phyloP scores from a whole-genome alignment of 2,888 invertebrate species.

The Ornithoptera priamus region DNA sequence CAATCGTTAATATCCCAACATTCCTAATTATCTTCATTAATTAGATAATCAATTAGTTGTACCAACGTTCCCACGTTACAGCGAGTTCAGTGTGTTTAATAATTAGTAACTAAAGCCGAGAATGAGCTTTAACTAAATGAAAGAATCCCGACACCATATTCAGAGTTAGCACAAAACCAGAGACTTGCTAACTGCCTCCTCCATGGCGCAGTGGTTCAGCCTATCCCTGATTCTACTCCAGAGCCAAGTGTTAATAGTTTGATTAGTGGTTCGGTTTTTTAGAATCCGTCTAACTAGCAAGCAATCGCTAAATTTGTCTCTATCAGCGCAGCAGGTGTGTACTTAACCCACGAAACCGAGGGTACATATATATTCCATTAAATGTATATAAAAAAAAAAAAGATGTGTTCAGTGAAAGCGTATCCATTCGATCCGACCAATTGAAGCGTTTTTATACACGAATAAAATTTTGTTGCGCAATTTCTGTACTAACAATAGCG shows the following conservation, averaged over 20 bases:
- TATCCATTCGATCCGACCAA: constrained; percentile 4
- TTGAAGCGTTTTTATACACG: constrained; percentile 10
- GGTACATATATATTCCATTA: background rate
- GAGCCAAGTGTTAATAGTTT: too few relatives aligned
- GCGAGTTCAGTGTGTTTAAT: background rate
- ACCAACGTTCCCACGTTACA: background rate
- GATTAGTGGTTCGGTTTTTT: too few relatives aligned
- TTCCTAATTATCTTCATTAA: background rate
- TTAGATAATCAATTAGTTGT: background rate
- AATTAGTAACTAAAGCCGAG: background rate
- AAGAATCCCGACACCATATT: background rate
- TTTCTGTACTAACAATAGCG: background rate
- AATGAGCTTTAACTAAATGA: background rate
- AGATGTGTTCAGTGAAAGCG: constrained; percentile 7
- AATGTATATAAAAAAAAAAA: background rate
- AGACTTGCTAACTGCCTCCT: too few relatives aligned
- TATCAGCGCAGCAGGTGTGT: too few relatives aligned
- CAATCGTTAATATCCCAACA: background rate
- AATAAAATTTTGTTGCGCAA: constrained; percentile 6
- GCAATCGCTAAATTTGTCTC: too few relatives aligned
- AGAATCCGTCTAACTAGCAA: too few relatives aligned
- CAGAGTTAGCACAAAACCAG: background rate
- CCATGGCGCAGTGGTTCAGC: too few relatives aligned
- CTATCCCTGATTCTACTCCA: too few relatives aligned
- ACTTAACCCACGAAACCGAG: background rate